Conservation (phyloP, 2,797 vertebrate genomes). For the Rhynchotus rufescens region DNA sequence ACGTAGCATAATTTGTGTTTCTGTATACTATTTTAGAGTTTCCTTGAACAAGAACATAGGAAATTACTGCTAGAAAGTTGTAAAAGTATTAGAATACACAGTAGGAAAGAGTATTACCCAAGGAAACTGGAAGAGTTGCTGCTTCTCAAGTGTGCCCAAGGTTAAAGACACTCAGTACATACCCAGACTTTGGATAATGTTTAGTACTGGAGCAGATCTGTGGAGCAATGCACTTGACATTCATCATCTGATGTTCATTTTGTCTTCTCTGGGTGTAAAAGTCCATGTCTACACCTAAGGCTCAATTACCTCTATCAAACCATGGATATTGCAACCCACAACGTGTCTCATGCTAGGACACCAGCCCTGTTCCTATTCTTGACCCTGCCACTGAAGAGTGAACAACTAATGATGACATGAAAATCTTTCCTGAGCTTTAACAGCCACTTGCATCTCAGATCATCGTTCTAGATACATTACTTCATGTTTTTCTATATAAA, state of each 20-base stretch:
- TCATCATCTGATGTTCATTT: background rate
- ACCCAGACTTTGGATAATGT: background rate
- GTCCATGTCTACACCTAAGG: background rate
- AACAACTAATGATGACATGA: background rate
- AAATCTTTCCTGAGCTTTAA: background rate
- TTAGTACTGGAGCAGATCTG: background rate
- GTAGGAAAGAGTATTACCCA: background rate
- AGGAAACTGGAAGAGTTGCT: background rate
- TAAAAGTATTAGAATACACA: background rate
- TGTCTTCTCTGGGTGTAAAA: background rate
- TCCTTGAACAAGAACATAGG: background rate
- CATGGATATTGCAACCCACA: background rate
- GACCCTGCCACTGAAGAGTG: background rate
- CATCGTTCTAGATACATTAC: background rate
- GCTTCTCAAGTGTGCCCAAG: background rate
- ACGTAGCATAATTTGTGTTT: background rate
- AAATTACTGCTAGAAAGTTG: background rate
- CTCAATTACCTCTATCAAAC: background rate
- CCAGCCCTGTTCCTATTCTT: background rate
- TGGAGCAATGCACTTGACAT: background rate
- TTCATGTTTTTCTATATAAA: background rate
- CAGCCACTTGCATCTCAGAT: background rate
- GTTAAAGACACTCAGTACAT: background rate
- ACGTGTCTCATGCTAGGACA: background rate
- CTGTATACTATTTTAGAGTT: background rate